Conservation (phyloP, 2,113 vertebrate genomes). For the Percopsis transmontana region DNA sequence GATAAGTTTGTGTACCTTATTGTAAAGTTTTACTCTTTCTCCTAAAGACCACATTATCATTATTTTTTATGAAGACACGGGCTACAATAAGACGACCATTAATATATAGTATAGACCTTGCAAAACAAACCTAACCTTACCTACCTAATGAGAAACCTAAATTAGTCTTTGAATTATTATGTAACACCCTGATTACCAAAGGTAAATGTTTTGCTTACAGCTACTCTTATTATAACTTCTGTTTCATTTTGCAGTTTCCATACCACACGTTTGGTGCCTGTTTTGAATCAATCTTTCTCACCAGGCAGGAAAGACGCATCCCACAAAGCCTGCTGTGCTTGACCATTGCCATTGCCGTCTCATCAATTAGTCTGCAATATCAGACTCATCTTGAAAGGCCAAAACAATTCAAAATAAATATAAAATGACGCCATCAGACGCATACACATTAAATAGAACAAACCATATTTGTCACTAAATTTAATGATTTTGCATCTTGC, state of each 20-base stretch:
- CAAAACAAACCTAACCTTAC: neutral
- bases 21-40: constrained; percentile 3
- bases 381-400: constrained; percentile 24
- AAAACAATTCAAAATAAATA: constrained; percentile 10
- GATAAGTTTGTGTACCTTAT: neutral
- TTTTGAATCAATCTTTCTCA: neutral
- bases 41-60: constrained; percentile 33
- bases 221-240: neutral
- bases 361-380: constrained; percentile 55
- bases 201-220: neutral
- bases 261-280: constrained; percentile 1
- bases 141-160: neutral
- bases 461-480: constrained; percentile 50
- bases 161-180: neutral
- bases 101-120: too few relatives aligned
- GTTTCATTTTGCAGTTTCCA: neutral
- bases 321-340: constrained; percentile 7
- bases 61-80: constrained; percentile 41
- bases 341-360: constrained; percentile 17
- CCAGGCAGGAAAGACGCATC: constrained; percentile 8
- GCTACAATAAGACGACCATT: too few relatives aligned
- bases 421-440: constrained; percentile 5
- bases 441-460: constrained; percentile 38
- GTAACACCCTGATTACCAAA: neutral
- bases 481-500: constrained; percentile 59